phyloP scores from a whole-genome alignment of 2,888 invertebrate species.

The Acleris holmiana region DNA sequence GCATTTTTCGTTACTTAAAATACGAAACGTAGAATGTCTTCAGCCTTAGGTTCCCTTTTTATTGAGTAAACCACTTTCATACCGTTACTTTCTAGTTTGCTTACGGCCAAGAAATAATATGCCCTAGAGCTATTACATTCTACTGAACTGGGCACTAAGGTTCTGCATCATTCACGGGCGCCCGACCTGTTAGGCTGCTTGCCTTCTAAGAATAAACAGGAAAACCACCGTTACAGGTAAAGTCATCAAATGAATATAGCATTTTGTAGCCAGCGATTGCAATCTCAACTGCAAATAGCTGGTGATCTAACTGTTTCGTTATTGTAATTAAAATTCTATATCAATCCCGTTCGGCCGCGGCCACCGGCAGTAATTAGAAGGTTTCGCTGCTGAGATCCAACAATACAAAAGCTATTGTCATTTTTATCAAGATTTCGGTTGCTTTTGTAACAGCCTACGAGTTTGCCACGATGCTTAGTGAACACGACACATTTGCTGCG shows the following conservation, averaged over 20 bases:
- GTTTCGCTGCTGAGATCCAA: conserved; percentile 39
- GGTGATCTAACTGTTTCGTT: conserved; percentile 36
- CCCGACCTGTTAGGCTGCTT: conserved; percentile 27
- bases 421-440: conserved; percentile 52
- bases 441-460: conserved; percentile 29
- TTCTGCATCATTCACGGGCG: conserved; percentile 8
- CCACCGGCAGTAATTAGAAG: conserved; percentile 28
- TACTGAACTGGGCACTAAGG: conserved; percentile 9
- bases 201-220: conserved; percentile 23
- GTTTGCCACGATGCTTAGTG: conserved; percentile 34
- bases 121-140: conserved; percentile 8
- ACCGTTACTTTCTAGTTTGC: conserved; percentile 9
- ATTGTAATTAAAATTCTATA: conserved; percentile 38
- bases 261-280: conserved; percentile 27
- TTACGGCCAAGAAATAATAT: conserved; percentile 12
- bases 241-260: conserved; percentile 23
- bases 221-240: conserved; percentile 33
- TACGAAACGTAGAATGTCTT: neutral
- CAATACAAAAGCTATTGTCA: conserved; percentile 60
- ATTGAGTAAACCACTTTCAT: neutral
- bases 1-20: neutral
- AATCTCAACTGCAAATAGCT: conserved; percentile 24
- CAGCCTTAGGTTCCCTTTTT: conserved; percentile 1
- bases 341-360: conserved; percentile 21
- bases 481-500: conserved; percentile 9